Evolutionary conservation across 2,113 vertebrate species (phyloP).

Genomic region (Butorides virescens): DNA sequence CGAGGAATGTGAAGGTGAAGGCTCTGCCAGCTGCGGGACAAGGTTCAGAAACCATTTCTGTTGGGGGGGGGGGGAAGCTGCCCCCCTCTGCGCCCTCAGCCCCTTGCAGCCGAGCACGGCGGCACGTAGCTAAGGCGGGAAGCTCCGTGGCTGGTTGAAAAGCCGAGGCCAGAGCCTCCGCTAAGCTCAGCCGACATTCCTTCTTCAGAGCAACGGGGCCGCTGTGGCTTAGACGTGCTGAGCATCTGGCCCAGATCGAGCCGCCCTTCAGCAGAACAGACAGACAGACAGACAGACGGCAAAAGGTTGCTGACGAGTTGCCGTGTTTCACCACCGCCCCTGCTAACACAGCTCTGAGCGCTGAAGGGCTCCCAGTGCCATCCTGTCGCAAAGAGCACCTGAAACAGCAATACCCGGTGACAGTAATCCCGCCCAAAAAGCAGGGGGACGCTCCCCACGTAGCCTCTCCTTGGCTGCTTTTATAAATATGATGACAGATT

Average conservation of each 20-base stretch:
- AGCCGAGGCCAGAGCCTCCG: neutral
- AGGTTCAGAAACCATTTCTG: neutral
- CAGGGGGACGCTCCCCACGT: neutral
- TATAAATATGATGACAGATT: neutral
- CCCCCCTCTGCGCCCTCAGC: neutral
- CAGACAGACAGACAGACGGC: neutral
- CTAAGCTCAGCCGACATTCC: neutral
- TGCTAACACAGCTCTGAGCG: neutral
- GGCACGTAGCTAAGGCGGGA: neutral
- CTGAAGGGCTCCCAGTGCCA: constrained; percentile 5
- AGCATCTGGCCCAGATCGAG: neutral
- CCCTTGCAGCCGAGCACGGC: neutral
- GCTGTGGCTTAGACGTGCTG: neutral
- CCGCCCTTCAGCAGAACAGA: neutral
- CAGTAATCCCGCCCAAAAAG: neutral
- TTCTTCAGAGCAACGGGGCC: neutral
- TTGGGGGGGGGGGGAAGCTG: neutral
- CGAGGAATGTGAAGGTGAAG: neutral
- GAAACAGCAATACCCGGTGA: neutral
- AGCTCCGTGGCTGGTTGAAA: neutral
- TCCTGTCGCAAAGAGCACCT: constrained; percentile 10
- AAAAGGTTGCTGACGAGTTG: neutral
- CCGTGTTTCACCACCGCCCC: constrained; percentile 2
- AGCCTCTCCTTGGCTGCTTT: neutral
- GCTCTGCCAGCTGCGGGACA: neutral